phyloP scores from a whole-genome alignment of 2,113 vertebrate genomes.

The Cyanoliseus patagonus region DNA sequence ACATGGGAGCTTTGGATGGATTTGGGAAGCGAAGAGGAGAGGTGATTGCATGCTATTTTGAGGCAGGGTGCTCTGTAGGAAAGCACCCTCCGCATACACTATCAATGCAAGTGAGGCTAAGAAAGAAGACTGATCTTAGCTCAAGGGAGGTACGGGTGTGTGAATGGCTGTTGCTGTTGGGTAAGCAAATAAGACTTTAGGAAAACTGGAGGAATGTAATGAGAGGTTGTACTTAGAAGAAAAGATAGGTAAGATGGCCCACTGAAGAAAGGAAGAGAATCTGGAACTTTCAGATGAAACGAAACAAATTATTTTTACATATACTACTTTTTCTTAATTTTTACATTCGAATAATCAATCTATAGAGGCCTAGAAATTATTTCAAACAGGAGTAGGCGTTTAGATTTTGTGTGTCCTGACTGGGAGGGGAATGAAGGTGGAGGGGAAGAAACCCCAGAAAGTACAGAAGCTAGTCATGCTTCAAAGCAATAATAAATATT shows the following conservation, averaged over 20 bases:
- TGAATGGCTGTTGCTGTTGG: not conserved
- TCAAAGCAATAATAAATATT: conserved; percentile 43
- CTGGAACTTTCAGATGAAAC: not conserved
- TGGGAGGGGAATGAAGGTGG: not conserved
- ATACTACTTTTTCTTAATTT: not conserved
- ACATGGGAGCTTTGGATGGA: not conserved
- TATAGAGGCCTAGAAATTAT: not conserved
- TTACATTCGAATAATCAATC: not conserved
- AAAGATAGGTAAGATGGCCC: not conserved
- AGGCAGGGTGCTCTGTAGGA: not conserved
- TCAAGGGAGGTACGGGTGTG: not conserved
- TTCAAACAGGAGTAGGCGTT: not conserved
- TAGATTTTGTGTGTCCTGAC: not conserved
- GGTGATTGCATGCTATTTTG: not conserved
- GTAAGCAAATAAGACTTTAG: not conserved
- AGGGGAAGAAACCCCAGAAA: not conserved
- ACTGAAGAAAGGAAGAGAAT: not conserved
- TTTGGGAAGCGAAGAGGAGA: not conserved
- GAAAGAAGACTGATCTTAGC: not conserved
- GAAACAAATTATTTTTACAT: not conserved
- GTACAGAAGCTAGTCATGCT: conserved; percentile 20
- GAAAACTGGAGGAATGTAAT: not conserved
- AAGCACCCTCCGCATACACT: not conserved
- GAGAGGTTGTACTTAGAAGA: not conserved
- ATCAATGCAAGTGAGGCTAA: not conserved